These are phyloP conservation scores for Nyctereutes procyonoides DNA, from an alignment of 2,113 vertebrate species.

Conservation along the genomic window DNA sequence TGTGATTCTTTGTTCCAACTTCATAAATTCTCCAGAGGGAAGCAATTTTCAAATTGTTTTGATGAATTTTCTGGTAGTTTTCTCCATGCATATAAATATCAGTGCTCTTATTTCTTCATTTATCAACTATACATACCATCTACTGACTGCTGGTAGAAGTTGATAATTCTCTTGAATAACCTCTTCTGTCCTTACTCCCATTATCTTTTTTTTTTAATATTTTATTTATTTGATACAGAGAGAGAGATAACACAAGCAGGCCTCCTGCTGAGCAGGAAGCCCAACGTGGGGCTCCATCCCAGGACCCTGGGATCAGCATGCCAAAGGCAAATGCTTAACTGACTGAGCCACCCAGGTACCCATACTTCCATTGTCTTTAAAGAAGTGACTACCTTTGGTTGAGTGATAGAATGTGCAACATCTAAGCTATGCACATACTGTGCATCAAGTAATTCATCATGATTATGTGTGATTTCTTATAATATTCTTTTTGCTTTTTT, in stretches of 20 bases:
- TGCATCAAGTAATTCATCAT: background rate
- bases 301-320: no score
- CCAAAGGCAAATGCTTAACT: no score
- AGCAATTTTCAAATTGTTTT: background rate
- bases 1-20: background rate
- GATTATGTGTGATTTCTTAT: background rate
- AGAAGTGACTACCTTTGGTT: background rate
- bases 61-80: background rate
- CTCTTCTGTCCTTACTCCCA: background rate
- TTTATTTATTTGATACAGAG: no score
- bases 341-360: no score
- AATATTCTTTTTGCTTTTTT: background rate
- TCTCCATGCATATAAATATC: background rate
- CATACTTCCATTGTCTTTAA: background rate
- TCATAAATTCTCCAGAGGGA: background rate
- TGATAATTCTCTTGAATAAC: background rate
- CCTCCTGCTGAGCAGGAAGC: no score
- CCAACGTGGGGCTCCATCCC: no score
- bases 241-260: no score
- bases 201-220: no score
- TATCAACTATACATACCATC: background rate
- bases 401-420: background rate
- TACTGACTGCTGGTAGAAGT: background rate
- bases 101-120: background rate
- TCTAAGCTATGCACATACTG: background rate